These are phyloP conservation scores for Nannospalax galili DNA, from an alignment of 2,113 vertebrate genomes.

Conservation along the genomic window DNA sequence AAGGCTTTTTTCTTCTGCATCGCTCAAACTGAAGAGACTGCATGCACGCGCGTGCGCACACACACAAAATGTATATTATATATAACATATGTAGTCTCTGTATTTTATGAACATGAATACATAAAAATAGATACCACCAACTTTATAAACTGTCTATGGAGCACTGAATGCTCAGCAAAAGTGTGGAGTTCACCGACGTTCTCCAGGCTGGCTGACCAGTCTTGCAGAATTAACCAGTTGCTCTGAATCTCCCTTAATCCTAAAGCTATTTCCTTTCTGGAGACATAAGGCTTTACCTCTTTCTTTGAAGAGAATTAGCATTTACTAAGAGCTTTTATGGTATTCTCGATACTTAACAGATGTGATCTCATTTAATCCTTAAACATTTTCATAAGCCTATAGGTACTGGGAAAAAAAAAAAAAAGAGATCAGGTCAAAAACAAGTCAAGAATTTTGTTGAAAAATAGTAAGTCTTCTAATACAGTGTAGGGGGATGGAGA, in stretches of 20 bases:
- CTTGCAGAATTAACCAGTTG: neutral
- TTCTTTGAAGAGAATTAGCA: constrained; percentile 53
- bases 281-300: constrained; percentile 9
- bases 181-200: neutral
- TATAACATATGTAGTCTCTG: neutral
- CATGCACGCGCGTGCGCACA: neutral
- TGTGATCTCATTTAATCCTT: constrained; percentile 50
- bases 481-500: neutral
- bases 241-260: constrained; percentile 37
- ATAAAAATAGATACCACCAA: constrained; percentile 4
- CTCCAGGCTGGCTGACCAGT: neutral
- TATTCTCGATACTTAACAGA: constrained; percentile 18
- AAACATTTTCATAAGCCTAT: constrained; percentile 13
- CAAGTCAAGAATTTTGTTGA: constrained; percentile 20
- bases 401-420: constrained; percentile 9
- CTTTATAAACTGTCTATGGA: neutral
- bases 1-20: constrained; percentile 29
- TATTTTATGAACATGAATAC: constrained; percentile 28
- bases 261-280: constrained; percentile 44
- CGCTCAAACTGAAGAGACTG: constrained; percentile 10
- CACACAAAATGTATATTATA: constrained; percentile 4
- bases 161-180: neutral
- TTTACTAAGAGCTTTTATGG: constrained; percentile 40
- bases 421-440: constrained; percentile 57
- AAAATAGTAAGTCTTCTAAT: constrained; percentile 41